Base-by-base conservation (phyloP, 2,113 vertebrate genomes). In the Lucifuga dentata region DNA sequence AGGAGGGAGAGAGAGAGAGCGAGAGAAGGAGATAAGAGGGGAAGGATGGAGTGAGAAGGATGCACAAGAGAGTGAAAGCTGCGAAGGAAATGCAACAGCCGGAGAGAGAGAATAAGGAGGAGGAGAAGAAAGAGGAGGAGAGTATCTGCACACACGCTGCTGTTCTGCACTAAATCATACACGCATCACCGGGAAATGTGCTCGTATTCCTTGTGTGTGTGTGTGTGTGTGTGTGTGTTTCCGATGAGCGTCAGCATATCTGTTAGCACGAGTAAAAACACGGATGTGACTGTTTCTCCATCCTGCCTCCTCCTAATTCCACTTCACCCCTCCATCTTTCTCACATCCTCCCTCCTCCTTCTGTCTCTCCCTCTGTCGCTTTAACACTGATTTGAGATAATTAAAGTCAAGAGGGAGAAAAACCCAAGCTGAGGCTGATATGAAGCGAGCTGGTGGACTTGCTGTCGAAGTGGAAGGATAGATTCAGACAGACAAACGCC, bases 161-260 rank as follows among this genome's bases (percentile, higher is more conserved):
- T 13, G 73, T 52, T 24, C 58, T 49, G 77, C 19, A 26, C 65
- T 63, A 46, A 69, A 76, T 85, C 66, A 66, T 44, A 71, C 78
- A 81, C 36, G 60, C 78, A 79, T 77, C 72, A 56, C 62, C 68
- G 73, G 65, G 57, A 63, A 67, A 63, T 53, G 65, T 65, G 43
- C 1, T 46, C 20, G 29, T 45, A 36, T 51, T 69, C 24, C 29
- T 56, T 57, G 66, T 43, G 38, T n/a, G 41, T 15, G n/a, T 39
- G 43, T 46, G 33, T 60, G 12, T 55, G n/a, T 23, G 11, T 43
- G 56, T 67, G 67, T 49, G 32, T 8, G 33, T 60, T 50, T 67
- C 75, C 60, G n/a, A n/a, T n/a, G n/a, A n/a, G n/a, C 61, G 35
- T 4, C 19, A 80, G 72, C 17, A 17, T 65, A 45, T 78, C 7